Conservation (phyloP, 2,797 vertebrate genomes). For the Catharus ustulatus region DNA sequence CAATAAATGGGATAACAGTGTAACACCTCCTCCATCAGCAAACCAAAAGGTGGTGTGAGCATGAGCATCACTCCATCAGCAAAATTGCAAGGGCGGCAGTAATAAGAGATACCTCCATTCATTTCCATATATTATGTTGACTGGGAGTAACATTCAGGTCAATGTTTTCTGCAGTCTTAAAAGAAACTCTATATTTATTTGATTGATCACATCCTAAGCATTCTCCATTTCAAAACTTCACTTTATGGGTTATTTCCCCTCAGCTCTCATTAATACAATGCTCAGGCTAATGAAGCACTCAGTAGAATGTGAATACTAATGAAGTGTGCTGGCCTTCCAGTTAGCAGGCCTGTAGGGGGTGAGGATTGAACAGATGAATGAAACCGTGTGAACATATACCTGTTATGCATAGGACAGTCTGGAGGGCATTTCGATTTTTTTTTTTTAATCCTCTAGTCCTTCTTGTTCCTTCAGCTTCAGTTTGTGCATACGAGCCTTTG, state of each 20-base stretch:
- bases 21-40: background rate
- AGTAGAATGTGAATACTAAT: conserved; percentile 58
- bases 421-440: background rate
- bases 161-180: background rate
- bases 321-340: background rate
- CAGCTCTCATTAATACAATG: conserved; percentile 54
- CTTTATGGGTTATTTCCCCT: conserved; percentile 23
- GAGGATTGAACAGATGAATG: conserved; percentile 18
- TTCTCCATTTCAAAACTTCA: conserved; percentile 29
- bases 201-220: conserved; percentile 21
- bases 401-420: background rate
- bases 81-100: background rate
- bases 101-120: background rate
- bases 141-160: background rate
- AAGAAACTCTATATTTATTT: conserved; percentile 26
- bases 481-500: background rate
- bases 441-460: conserved; percentile 4
- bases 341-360: background rate
- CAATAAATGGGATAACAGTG: background rate
- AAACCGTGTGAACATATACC: background rate
- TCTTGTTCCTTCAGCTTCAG: background rate
- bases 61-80: background rate
- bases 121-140: background rate
- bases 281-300: conserved; percentile 48
- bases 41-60: background rate